Percentiles rank a stretch among this genome's conserved stretches.
Conservation (phyloP, 2,113 vertebrate species). For the Daphoenositta chrysoptera region DNA sequence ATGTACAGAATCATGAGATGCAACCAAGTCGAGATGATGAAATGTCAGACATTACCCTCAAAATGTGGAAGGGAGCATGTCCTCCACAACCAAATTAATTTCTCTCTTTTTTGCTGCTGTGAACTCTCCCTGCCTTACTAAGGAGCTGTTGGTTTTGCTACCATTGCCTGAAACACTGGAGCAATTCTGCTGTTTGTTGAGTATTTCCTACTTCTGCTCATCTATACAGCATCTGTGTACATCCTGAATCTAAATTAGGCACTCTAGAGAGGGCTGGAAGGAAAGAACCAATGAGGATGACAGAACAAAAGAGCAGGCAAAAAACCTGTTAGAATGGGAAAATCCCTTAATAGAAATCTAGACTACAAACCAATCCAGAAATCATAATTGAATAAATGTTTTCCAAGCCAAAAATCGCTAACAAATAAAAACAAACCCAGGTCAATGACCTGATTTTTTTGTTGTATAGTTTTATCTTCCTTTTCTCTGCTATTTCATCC, state of each 20-base stretch:
- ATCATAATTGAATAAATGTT: neutral
- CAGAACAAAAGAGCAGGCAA: neutral
- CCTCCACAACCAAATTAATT: neutral
- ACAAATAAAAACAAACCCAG: neutral
- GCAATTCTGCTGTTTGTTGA: neutral
- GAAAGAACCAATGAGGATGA: neutral
- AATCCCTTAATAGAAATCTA: neutral
- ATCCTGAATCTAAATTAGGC: neutral
- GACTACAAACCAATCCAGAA: neutral
- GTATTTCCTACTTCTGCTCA: neutral
- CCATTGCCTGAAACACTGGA: neutral
- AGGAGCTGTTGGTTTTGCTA: neutral
- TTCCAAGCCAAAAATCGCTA: neutral
- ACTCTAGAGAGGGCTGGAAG: neutral
- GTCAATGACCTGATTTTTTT: neutral
- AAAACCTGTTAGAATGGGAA: neutral
- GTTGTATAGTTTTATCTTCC: neutral
- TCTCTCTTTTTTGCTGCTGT: neutral
- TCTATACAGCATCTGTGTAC: neutral
- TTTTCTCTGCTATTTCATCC: neutral
- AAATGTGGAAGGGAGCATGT: accelerated
- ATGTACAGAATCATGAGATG: neutral
- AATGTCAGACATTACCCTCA: neutral
- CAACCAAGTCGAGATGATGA: neutral
- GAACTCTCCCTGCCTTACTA: neutral